A percentile compares a stretch with the other conserved stretches of the same genome.
Evolutionary conservation across 2,113 vertebrate genomes (phyloP).

Genomic region (Neolamprologus kungweensis): DNA sequence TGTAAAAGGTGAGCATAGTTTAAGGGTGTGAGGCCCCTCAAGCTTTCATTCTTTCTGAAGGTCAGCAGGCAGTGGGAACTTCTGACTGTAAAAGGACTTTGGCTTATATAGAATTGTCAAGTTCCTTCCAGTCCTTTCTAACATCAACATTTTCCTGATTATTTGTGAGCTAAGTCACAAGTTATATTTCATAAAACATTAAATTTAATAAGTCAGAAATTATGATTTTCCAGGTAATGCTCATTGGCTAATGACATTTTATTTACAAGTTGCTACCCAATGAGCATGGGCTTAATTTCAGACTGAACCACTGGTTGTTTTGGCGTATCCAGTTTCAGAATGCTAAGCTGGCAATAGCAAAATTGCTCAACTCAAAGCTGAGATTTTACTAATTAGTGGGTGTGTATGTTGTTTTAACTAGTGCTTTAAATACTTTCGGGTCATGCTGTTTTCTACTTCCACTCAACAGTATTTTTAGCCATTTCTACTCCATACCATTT

Average conservation of each 20-base stretch:
- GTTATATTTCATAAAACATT: background rate
- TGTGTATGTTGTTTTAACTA: fast-evolving
- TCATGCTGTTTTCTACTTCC: background rate
- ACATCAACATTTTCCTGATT: background rate
- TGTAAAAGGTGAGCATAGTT: background rate
- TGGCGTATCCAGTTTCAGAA: background rate
- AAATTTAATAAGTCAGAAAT: background rate
- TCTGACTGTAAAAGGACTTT: background rate
- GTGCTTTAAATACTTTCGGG: background rate
- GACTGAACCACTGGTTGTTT: background rate
- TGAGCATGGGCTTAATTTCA: background rate
- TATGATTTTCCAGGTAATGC: background rate
- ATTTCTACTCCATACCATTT: background rate
- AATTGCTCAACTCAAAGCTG: background rate
- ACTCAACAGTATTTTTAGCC: background rate
- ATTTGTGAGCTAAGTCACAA: background rate
- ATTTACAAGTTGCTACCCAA: background rate
- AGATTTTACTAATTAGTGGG: background rate
- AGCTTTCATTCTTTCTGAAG: background rate
- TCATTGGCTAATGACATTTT: background rate
- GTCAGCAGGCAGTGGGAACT: fast-evolving
- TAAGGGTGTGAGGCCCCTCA: background rate
- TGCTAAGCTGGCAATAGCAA: background rate
- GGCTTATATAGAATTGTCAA: background rate
- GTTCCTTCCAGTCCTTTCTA: background rate